phyloP scores from a whole-genome alignment of 2,113 vertebrate genomes.

The Sceloporus undulatus region DNA sequence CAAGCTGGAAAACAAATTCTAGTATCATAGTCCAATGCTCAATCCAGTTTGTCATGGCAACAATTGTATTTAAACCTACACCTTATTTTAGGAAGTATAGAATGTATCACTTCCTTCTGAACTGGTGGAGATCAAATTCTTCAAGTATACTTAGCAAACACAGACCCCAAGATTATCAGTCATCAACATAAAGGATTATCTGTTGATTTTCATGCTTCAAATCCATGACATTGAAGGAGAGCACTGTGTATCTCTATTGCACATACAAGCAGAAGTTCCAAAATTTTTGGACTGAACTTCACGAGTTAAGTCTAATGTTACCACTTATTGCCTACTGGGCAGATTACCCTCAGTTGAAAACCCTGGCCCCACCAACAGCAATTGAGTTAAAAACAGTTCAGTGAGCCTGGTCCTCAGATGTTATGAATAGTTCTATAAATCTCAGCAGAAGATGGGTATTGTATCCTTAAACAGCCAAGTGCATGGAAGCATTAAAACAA shows the following conservation, averaged over 20 bases:
- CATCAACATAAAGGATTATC: background rate
- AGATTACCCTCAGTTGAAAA: background rate
- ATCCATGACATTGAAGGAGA: background rate
- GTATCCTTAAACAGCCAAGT: background rate
- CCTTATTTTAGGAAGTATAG: too few relatives aligned
- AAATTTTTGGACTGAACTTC: background rate
- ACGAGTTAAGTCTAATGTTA: background rate
- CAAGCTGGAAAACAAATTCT: too few relatives aligned
- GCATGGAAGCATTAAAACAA: slow-evolving; percentile 5
- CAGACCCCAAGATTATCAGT: background rate
- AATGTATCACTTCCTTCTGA: background rate
- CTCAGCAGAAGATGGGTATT: background rate
- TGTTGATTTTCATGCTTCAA: background rate
- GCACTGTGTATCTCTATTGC: background rate
- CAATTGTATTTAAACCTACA: too few relatives aligned
- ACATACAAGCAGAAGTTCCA: background rate
- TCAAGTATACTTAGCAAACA: background rate
- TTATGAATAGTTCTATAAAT: background rate
- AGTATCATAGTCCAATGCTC: too few relatives aligned
- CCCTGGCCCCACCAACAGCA: background rate
- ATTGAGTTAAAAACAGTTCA: background rate
- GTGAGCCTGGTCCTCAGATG: background rate
- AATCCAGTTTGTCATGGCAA: too few relatives aligned
- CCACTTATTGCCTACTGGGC: background rate
- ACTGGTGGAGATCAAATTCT: background rate